Conservation (phyloP, 2,888 invertebrate genomes). For the Hypena proboscidalis region DNA sequence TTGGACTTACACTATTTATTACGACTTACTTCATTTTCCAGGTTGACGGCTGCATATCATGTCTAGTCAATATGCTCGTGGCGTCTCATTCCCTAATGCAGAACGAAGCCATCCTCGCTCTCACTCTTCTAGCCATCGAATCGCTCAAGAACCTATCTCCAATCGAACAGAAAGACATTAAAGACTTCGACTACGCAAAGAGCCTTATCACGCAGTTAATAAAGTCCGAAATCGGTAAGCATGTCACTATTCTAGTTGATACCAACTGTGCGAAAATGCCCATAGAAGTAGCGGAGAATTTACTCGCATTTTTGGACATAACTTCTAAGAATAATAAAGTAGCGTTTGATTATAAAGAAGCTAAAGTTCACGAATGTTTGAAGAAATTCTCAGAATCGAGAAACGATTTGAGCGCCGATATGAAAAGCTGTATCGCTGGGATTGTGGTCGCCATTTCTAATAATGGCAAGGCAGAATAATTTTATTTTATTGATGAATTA, state of each 20-base stretch:
- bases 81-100: conserved; percentile 95
- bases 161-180: conserved; percentile 41
- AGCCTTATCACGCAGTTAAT: conserved; percentile 67
- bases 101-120: conserved; percentile 91
- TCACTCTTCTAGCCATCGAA: conserved; percentile 86
- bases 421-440: conserved; percentile 55
- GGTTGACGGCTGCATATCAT: conserved; percentile 89
- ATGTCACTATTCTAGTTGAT: conserved; percentile 76
- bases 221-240: conserved; percentile 81
- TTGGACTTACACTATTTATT: no score
- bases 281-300: conserved; percentile 78
- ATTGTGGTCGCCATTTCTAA: conserved; percentile 56
- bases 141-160: conserved; percentile 52
- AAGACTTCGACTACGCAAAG: conserved; percentile 57
- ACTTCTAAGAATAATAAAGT: conserved; percentile 68
- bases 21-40: conserved; percentile 64
- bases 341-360: conserved; percentile 65
- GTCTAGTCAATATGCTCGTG: conserved; percentile 92
- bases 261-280: conserved; percentile 79
- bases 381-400: conserved; percentile 65
- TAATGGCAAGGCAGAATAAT: conserved; percentile 41
- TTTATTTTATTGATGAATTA: neutral
- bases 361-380: conserved; percentile 64
- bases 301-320: conserved; percentile 76
- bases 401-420: conserved; percentile 61